These are phyloP conservation scores for Characodon lateralis DNA, from an alignment of 2,797 vertebrate species.

Conservation along the genomic window DNA sequence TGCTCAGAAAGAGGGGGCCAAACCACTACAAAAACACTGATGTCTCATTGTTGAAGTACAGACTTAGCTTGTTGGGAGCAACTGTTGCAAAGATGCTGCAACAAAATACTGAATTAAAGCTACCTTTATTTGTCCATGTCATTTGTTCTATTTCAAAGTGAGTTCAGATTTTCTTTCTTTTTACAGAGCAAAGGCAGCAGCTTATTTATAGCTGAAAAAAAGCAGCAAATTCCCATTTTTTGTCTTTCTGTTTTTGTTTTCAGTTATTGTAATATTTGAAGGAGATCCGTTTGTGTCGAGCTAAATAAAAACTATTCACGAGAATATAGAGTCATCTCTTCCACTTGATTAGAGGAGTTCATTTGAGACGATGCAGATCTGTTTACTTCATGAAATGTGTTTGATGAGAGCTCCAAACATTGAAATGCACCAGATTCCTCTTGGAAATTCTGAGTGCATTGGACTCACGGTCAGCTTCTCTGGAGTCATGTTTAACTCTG, in stretches of 20 bases:
- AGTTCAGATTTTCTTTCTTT: background rate
- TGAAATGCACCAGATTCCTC: background rate
- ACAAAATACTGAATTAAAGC: background rate
- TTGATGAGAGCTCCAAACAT: conserved; percentile 9
- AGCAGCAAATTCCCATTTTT: background rate
- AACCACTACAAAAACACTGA: background rate
- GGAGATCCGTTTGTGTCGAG: background rate
- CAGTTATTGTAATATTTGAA: background rate
- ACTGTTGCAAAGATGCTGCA: background rate
- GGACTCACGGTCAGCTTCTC: background rate
- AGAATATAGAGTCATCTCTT: background rate
- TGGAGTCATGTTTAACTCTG: background rate
- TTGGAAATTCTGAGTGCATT: background rate
- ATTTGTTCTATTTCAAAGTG: background rate
- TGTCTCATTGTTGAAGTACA: background rate
- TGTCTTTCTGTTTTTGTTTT: background rate
- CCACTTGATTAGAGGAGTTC: conserved; percentile 54
- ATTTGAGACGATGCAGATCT: conserved; percentile 43
- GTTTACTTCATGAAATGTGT: conserved; percentile 32
- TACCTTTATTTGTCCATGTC: background rate
- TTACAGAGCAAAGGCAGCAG: background rate
- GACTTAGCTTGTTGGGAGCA: background rate
- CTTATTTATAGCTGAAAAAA: background rate
- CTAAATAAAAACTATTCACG: too few relatives aligned
- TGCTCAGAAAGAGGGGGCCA: background rate